phyloP scores from a whole-genome alignment of 35 echinoderm and acorn worm genomes.

The Apostichopus japonicus region DNA sequence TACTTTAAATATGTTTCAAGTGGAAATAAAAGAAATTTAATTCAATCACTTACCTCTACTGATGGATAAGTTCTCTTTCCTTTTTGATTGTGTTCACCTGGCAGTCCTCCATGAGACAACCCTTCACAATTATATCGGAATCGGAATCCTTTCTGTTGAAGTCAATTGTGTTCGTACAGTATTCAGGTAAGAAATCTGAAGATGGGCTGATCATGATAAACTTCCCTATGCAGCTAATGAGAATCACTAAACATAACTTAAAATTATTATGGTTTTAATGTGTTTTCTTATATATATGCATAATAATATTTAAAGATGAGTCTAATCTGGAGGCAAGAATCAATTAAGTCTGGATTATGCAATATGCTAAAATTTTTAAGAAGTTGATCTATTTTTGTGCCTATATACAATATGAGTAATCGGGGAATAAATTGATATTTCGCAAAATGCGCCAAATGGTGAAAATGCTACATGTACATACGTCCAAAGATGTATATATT shows the following conservation, averaged over 20 bases:
- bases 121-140: constrained; percentile 94
- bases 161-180: not conserved
- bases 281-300: not conserved
- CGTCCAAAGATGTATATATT: no score
- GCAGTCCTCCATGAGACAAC: constrained; percentile 83
- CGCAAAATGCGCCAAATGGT: no score
- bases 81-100: constrained; percentile 74
- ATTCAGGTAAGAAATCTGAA: not conserved
- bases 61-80: constrained; percentile 86
- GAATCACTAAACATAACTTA: not conserved
- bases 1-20: no score
- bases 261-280: not conserved
- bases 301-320: not conserved
- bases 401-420: no score
- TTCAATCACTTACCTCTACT: constrained; percentile 67
- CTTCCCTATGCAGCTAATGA: not conserved
- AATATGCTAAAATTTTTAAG: no score
- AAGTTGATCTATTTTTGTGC: no score
- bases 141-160: constrained; percentile 83
- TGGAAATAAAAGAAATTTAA: no score
- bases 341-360: not conserved
- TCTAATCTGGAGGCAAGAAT: not conserved
- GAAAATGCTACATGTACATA: no score
- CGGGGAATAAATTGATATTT: no score
- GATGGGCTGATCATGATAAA: not conserved